Conservation (phyloP, 2,797 vertebrate species). For the Lagorchestes hirsutus region DNA sequence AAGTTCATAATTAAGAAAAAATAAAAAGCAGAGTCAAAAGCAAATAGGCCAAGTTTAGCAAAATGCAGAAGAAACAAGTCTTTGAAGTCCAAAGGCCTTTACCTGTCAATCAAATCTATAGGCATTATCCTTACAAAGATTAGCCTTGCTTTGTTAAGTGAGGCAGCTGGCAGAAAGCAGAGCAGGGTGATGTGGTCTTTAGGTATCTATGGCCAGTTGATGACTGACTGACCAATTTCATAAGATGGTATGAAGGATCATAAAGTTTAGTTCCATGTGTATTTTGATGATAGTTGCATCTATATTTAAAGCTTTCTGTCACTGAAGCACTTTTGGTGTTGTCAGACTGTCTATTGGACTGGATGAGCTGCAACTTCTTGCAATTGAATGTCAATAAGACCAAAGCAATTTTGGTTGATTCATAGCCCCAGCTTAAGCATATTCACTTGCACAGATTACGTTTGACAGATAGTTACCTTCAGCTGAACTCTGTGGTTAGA, state of each 20-base stretch:
- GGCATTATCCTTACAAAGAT: conserved; percentile 65
- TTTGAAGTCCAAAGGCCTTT: conserved; percentile 66
- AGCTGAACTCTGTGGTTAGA: conserved; percentile 88
- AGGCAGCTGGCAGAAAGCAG: conserved; percentile 61
- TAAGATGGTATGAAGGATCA: conserved; percentile 76
- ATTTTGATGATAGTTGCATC: conserved; percentile 86
- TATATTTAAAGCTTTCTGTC: conserved; percentile 88
- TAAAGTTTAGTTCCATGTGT: conserved; percentile 83
- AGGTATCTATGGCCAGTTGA: conserved; percentile 66
- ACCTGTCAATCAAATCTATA: conserved; percentile 76
- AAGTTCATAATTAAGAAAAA: conserved; percentile 59
- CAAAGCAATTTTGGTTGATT: conserved; percentile 90
- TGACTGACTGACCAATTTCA: conserved; percentile 79
- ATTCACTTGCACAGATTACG: conserved; percentile 88
- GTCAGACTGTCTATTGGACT: conserved; percentile 87
- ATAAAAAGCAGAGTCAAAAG: conserved; percentile 61
- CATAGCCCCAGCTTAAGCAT: conserved; percentile 88
- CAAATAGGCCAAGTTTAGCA: conserved; percentile 58
- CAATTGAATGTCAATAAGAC: conserved; percentile 90
- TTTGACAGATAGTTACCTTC: conserved; percentile 91
- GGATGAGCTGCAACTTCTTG: conserved; percentile 86
- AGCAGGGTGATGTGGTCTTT: conserved; percentile 61
- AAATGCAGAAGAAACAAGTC: conserved; percentile 42
- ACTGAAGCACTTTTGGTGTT: conserved; percentile 84
- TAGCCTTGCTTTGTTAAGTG: conserved; percentile 77